Percentiles rank a stretch among this genome's conserved stretches.
Evolutionary conservation across 2,797 vertebrate genomes (phyloP).

Genomic region (Erithacus rubecula): DNA sequence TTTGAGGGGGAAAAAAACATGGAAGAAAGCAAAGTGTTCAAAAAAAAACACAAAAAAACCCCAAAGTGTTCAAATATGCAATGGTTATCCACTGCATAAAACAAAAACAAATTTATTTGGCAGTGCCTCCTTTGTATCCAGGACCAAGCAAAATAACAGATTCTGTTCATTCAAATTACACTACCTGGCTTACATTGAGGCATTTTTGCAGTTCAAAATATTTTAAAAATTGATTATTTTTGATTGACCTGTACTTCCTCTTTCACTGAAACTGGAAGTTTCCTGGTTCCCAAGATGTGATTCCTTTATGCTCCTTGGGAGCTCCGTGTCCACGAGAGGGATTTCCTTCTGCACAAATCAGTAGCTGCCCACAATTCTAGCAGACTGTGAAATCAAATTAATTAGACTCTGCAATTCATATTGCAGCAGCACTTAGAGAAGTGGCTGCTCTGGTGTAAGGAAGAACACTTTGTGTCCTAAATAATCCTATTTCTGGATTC

Average conservation of each 20-base stretch:
- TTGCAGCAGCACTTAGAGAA: background rate
- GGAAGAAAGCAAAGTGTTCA: background rate
- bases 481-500: constrained; percentile 20
- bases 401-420: constrained; percentile 24
- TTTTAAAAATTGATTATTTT: background rate
- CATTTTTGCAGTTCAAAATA: background rate
- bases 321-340: background rate
- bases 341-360: constrained; percentile 31
- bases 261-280: background rate
- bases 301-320: background rate
- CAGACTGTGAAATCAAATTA: constrained; percentile 52
- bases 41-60: no score
- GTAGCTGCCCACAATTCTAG: background rate
- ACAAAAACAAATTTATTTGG: background rate
- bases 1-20: background rate
- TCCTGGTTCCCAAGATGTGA: background rate
- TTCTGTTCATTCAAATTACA: background rate
- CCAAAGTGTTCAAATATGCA: background rate
- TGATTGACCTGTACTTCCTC: background rate
- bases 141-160: background rate
- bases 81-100: background rate
- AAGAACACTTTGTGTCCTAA: constrained; percentile 11
- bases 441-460: background rate
- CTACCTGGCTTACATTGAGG: background rate
- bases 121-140: background rate